Evolutionary conservation across 2,888 invertebrate species (phyloP), one percentile per base, ranked within the genome.

Genomic region (Diplolepis rosae): DNA sequence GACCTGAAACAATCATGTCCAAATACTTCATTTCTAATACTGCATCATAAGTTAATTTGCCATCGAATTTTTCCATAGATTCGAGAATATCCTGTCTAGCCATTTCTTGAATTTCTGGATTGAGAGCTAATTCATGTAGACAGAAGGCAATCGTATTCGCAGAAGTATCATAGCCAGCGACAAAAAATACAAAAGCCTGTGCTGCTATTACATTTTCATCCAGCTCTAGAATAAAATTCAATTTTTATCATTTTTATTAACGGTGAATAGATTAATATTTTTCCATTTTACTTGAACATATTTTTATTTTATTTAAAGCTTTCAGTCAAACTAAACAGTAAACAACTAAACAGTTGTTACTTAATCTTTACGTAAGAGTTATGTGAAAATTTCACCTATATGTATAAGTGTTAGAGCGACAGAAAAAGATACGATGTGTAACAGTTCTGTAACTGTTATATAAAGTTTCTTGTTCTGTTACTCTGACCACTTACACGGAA

Each of bases 151-250:
- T 87, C 11, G 88, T 87, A 56, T 82, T 86, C 2, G 89, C 85
- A 0, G 88, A 85, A 0, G 89, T 89, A 74, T 89, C 88, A 67
- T 85, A 85, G 7, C 89, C 89, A 32, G 89, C 89, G 6, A 79
- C 82, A 75, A 89, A 89, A 73, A 89, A 89, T 4, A 85, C 85
- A 73, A 88, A 87, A 0, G 87, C 87, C 70, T 89, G 89, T 9
- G 89, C 88, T 2, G 87, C 86, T 71, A 89, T 85, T 65, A 80
- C 77, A 71, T 85, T 82, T 50, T 87, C 86, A 73, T 85, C 84
- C 66, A 87, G 69, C 72, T 82, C 86, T 87, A 65, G 18, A 68
- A 67, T 32, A 69, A 68, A 65, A 13, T 27, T 18, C 3, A 45
- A 22, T 65, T 30, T 66, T 45, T 7, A 66, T 66, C 24, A 51